Evolutionary conservation across 1,140 invertebrate genomes (phyloP).

Genomic region (Aphidius gifuensis): DNA sequence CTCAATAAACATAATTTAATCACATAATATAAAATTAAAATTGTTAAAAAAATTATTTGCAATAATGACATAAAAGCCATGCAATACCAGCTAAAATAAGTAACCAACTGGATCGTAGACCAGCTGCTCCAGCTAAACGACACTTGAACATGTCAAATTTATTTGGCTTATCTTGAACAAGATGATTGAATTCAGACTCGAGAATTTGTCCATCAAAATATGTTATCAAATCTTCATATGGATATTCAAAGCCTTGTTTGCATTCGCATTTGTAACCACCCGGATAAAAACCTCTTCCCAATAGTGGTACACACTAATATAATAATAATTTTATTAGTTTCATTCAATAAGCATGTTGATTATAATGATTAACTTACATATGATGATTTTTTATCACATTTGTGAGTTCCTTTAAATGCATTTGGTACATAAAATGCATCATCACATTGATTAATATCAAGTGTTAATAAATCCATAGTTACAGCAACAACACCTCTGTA

Average conservation of each 20-base stretch:
- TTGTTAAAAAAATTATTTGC: conserved; percentile 28
- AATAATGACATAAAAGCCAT: conserved; percentile 31
- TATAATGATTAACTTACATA: conserved; percentile 71
- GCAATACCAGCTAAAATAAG: conserved; percentile 43
- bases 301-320: conserved; percentile 88
- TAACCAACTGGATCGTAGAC: conserved; percentile 55
- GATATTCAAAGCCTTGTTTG: conserved; percentile 95
- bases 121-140: conserved; percentile 77
- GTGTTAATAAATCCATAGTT: conserved; percentile 82
- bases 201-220: conserved; percentile 96
- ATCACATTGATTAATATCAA: conserved; percentile 95
- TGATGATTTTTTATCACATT: conserved; percentile 87
- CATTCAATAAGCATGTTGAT: conserved; percentile 5
- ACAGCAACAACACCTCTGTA: conserved; percentile 91
- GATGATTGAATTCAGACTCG: conserved; percentile 89
- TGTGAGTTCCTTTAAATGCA: conserved; percentile 92
- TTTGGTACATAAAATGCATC: conserved; percentile 85
- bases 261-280: conserved; percentile 99
- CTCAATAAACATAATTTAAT: conserved; percentile 1
- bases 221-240: conserved; percentile 89
- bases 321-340: conserved; percentile 39
- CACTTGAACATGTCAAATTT: conserved; percentile 89
- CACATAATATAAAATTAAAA: background rate
- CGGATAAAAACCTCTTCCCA: conserved; percentile 84
- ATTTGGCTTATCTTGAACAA: conserved; percentile 74